phyloP scores from a whole-genome alignment of 2,797 vertebrate species.

The Chaetodon trifasciatus region DNA sequence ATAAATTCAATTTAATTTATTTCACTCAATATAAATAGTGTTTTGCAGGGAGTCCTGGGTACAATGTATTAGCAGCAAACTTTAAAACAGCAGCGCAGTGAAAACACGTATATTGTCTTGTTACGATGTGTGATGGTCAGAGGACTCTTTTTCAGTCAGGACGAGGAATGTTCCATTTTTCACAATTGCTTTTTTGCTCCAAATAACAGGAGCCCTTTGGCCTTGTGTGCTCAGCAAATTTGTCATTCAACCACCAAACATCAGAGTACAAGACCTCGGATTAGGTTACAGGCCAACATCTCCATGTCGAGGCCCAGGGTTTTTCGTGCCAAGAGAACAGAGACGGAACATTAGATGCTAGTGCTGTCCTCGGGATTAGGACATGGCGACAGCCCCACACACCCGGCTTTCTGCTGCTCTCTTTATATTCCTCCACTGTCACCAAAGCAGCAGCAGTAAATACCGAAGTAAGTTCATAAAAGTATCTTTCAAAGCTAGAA shows the following conservation, averaged over 20 bases:
- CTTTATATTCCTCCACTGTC: constrained; percentile 45
- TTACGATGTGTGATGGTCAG: background rate
- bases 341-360: constrained; percentile 54
- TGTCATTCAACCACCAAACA: constrained; percentile 35
- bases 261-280: constrained; percentile 46
- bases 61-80: background rate
- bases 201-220: constrained; percentile 32
- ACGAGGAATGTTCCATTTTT: constrained; percentile 3
- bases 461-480: constrained; percentile 71
- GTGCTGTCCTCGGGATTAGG: constrained; percentile 53
- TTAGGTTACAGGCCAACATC: constrained; percentile 49
- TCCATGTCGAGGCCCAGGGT: constrained; percentile 26
- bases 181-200: constrained; percentile 10
- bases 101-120: background rate
- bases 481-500: constrained; percentile 66
- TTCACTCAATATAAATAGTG: background rate
- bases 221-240: constrained; percentile 39
- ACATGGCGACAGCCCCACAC: constrained; percentile 19
- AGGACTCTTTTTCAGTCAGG: background rate
- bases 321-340: constrained; percentile 42
- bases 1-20: background rate
- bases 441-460: constrained; percentile 59
- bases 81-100: background rate
- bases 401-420: constrained; percentile 12
- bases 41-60: background rate